Base-by-base conservation (phyloP, 2,888 invertebrate species). In the Tuberolachnus salignus region DNA sequence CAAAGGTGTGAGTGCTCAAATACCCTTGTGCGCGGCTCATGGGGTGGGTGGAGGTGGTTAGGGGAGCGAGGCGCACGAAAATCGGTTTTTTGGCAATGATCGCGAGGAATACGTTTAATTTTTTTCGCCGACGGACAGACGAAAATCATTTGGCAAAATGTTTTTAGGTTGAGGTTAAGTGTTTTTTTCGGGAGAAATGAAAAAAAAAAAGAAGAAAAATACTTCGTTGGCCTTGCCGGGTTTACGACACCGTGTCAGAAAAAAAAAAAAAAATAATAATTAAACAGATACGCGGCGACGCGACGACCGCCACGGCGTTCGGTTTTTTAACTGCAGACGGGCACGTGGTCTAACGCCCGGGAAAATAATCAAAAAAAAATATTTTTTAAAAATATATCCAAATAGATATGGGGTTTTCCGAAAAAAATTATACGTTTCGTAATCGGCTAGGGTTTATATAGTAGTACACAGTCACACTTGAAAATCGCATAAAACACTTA, bases 131-230 rank as follows among this genome's bases (percentile, higher is more conserved):
- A 53, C 42, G 42, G 13, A 64, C 21, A 42, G 73, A 73, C 42
- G 21, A 64, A 64, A 64, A 64, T 53, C 42, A 74, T 67, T 78
- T 78, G 78, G 69, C 78, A 51, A 59, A 69, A 34, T 2, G 21
- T 69, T 69, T 78, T 78, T 57, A 51, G 78, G 69, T 78, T 78
- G 59, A 78, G 78, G 69, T 78, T 44, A 67, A 69, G 51, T 44
- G 53, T 42, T 53, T 61, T 74, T 53, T 26, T 19, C 8, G 16
- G n/a, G 53, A 16, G n/a, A n/a, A n/a, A n/a, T n/a, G n/a, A n/a
- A n/a, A n/a, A n/a, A n/a, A n/a, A n/a, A n/a, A n/a, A n/a, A n/a
- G n/a, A n/a, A 4, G 10, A 59, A 11, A 57, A 51, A 51, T 59
- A 53, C 14, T 10, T 16, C 16, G 13, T 21, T 13, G 51, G 46